Conservation (phyloP, 2,888 invertebrate genomes). For the Villa cingulata region DNA sequence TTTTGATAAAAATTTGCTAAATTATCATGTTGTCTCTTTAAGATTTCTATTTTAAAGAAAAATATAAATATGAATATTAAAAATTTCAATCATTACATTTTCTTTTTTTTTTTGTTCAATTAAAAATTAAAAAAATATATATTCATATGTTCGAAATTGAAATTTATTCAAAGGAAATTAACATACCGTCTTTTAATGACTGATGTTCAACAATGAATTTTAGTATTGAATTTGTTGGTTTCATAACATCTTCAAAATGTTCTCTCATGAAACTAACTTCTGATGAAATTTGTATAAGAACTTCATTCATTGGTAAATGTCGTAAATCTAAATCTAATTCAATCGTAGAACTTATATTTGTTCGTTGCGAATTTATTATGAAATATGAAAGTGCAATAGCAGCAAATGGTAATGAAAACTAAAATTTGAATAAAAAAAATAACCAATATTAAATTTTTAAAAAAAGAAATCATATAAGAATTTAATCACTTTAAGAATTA, state of each 20-base stretch:
- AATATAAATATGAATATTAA: background rate
- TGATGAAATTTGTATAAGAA: constrained; percentile 6
- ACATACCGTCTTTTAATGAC: constrained; percentile 4
- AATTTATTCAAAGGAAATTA: too few species aligned
- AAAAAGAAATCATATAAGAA: too few species aligned
- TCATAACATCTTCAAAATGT: constrained; percentile 3
- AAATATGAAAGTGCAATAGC: constrained; percentile 21
- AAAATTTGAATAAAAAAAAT: background rate
- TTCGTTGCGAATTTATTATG: constrained; percentile 23
- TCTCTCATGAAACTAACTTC: constrained; percentile 1
- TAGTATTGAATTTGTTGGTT: background rate
- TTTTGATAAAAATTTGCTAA: constrained; percentile 28
- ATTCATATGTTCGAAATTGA: too few species aligned
- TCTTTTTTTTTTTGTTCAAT: too few species aligned
- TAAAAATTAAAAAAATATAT: too few species aligned
- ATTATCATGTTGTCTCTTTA: constrained; percentile 24
- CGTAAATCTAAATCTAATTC: constrained; percentile 22
- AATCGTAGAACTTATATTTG: constrained; percentile 18
- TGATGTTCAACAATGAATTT: constrained; percentile 1
- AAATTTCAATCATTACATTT: too few species aligned
- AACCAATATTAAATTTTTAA: too few species aligned
- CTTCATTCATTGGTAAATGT: constrained; percentile 14
- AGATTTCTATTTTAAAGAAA: constrained; percentile 19
- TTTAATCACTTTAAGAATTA: background rate
- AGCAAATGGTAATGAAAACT: constrained; percentile 24